Base-by-base conservation (phyloP, 2,113 vertebrate species). In the Indri indri region DNA sequence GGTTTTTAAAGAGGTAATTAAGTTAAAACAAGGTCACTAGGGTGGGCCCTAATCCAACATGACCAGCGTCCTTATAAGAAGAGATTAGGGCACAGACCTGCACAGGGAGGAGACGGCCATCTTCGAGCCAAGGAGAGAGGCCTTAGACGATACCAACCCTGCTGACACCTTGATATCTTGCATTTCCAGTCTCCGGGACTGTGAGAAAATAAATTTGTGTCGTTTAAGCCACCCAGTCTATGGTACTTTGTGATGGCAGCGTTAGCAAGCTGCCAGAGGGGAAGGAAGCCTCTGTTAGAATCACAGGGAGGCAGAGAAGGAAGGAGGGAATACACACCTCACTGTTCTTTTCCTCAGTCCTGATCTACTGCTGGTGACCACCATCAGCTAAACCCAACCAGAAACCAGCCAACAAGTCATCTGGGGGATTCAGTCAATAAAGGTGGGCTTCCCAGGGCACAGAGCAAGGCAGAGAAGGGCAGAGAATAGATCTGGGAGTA, bases 311-410 rank as follows among this genome's bases (percentile, higher is more conserved):
- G 80, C 42, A 63, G 61, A 8, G 25, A 50, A 5, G 27, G 57
- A 20, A 9, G 0, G 0, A n/a, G 12, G 34, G 23, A 20, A 6
- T 6, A 8, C 32, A 8, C 16, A 10, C 37, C n/a, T 40, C 23
- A 32, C 30, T 20, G 27, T 42, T 73, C 32, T 54, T 27, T 57
- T 9, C 27, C 16, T n/a, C 27, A 27, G 30, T 45, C 12, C 57
- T 23, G 61, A 61, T 22, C 59, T 5, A 71, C n/a, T 32, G 6
- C 7, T 68, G n/a, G 22, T 13, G 68, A 66, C 22, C 27, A 8
- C 11, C 32, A 20, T 0, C 25, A 14, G 17, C 20, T 42, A 23
- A 54, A 27, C 13, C 12, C 30, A 73, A 52, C 34, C 40, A 23
- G 45, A 94, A 81, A 65, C 40, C 82, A n/a, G 34, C 10, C 47